Evolutionary conservation across 2,888 invertebrate genomes (phyloP), one percentile per base, ranked within the genome.

Genomic region (Sphaerophoria rueppellii): DNA sequence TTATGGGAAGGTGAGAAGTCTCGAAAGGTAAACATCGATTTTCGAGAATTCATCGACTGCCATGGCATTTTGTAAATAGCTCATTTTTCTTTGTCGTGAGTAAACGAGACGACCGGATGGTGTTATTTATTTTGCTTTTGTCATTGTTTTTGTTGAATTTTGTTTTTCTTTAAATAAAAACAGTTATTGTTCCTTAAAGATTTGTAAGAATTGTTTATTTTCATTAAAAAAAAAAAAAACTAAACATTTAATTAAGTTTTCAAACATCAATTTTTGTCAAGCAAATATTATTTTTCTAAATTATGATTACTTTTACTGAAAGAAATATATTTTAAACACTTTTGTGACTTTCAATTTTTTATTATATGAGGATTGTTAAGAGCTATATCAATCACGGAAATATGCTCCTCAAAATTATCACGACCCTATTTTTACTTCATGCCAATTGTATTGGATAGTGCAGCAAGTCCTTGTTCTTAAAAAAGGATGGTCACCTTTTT

Each of bases 1-100:
- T 96, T 89, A 95, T 97, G 86, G 94, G 94, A 88, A 94, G 94
- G 94, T 94, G 89, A 90, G 65, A 63, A 69, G 75, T 50, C 43
- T 7, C 9, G 12, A 6, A 40, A 40, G 43, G 9, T 6, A 43
- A 43, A 43, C 9, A 43, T 7, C 6, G 9, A 40, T 7, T 40
- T 40, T 55, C 9, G 35, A 5, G 69, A 57, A 57, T 76, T 48
- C 46, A n/a, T 81, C 54, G 73, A 81, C 85, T 73, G 61, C 60
- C 54, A 48, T 65, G 73, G 85, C 81, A 85, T 85, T 43, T 85
- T 85, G 81, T 85, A 77, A 58, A 85, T 83, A 83, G 57, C 9
- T 55, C 12, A 12, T 6, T 61, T 54, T 67, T 75, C 50, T 71
- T 55, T 55, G 60, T 83, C 46, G 24, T 2, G 24, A 32, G 37